Conservation (phyloP, 2,113 vertebrate species). For the Pseudorasbora parva region DNA sequence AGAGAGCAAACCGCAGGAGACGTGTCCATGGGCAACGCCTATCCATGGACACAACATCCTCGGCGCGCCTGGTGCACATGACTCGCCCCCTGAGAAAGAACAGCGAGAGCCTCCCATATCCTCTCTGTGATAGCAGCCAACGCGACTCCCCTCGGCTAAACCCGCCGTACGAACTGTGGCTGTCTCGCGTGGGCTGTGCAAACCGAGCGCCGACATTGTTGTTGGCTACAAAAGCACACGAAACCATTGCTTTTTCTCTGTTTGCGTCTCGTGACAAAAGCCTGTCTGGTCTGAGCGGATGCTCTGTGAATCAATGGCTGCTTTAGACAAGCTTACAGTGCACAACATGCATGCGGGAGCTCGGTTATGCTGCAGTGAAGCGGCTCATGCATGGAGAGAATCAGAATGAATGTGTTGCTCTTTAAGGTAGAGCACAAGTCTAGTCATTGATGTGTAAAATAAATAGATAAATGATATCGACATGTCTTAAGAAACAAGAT, state of each 20-base stretch:
- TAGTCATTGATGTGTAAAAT: neutral
- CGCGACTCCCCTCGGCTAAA: neutral
- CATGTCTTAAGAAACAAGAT: neutral
- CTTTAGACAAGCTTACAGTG: neutral
- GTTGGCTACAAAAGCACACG: neutral
- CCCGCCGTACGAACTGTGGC: neutral
- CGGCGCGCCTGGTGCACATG: conserved; percentile 7
- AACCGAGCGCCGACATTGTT: neutral
- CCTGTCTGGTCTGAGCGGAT: conserved; percentile 11
- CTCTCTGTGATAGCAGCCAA: conserved; percentile 34
- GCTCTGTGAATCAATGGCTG: conserved; percentile 15
- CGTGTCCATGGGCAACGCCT: conserved; percentile 44
- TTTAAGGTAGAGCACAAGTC: neutral
- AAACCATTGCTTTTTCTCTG: neutral
- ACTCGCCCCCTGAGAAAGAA: conserved; percentile 6
- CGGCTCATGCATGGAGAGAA: neutral
- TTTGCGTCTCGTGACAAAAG: conserved; percentile 9
- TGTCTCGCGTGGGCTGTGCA: neutral
- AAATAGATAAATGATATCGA: neutral
- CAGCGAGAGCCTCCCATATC: conserved; percentile 13
- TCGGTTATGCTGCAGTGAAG: neutral
- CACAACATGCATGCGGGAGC: neutral
- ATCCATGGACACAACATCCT: neutral
- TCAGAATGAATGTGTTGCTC: neutral
- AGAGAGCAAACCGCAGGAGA: conserved; percentile 21